Base-by-base conservation (phyloP, 92 coral and sea anemone species). In the Zoanthus sansibaricus region DNA sequence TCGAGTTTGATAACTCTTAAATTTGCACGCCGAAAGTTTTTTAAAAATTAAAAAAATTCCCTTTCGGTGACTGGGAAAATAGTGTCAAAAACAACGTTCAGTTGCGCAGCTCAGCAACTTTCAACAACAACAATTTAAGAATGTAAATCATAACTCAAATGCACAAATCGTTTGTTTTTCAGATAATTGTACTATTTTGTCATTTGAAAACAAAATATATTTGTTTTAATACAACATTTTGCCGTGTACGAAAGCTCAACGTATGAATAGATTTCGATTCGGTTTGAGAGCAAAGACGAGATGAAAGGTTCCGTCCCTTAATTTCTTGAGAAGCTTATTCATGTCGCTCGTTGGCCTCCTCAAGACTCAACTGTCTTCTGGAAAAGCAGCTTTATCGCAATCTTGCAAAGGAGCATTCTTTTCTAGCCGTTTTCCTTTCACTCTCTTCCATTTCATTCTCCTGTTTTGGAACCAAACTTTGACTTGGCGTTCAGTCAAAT, bases 391-490 rank as follows among this genome's bases (percentile, higher is more conserved):
- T 32, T 66, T 80, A 76, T 61, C 78, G 75, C 49, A 76, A 52
- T 70, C 87, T 71, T 33, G 84, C 47, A 82, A 70, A 9, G 94
- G 87, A 4, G 91, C 86, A 70, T 94, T 96, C 91, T 97, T 97
- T 85, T 95, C 99, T 54, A 95, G 92, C 71, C 98, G 78, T 72
- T 95, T 97, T 13, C 99, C 99, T 75, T 97, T 97, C 46, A 97
- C 99, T 51, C 99, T 84, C 44, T 97, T 97, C 99, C 99, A 97
- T 72, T 97, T 97, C 99, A 97, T 97, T 13, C 99, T 79, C 14
- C 99, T 89, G 72, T 97, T 97, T 90, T 97, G 99, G 72, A 97
- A 97, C 99, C 99, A 97, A 21, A 97, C 99, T 70, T 97, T 97
- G 58, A 97, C 99, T 85, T 97, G 99, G 67, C 99, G 90, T 83